These are phyloP conservation scores for Diadumene lineata DNA, from an alignment of 92 coral and sea anemone species.

Conservation along the genomic window DNA sequence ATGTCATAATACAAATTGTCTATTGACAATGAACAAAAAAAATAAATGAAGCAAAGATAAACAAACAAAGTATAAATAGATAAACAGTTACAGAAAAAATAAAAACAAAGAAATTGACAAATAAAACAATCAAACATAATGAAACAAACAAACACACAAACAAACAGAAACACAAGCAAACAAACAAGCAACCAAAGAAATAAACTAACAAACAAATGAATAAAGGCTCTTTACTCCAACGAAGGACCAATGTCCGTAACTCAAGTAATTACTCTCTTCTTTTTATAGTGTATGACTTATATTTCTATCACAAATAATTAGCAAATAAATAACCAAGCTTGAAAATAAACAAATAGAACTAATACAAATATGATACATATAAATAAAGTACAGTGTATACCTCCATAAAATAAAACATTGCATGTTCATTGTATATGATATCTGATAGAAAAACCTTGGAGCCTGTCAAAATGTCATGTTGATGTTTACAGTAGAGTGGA, in stretches of 20 bases:
- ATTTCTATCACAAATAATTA: background rate
- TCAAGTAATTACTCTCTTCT: no score
- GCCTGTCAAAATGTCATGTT: constrained; percentile 88
- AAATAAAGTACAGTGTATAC: no score
- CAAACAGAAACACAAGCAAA: no score
- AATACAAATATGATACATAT: background rate
- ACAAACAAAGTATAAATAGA: no score
- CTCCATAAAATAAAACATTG: constrained; percentile 98
- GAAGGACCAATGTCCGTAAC: no score
- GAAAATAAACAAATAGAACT: background rate
- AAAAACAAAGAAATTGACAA: background rate
- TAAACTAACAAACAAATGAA: background rate
- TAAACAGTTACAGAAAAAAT: no score
- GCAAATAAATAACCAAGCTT: background rate
- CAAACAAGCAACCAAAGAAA: constrained; percentile 7
- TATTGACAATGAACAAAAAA: no score
- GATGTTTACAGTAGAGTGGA: constrained; percentile 86
- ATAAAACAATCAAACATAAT: background rate
- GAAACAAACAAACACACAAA: background rate
- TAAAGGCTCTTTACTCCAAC: no score
- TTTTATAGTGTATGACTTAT: no score
- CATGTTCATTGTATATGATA: constrained; percentile 85
- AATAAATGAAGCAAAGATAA: no score
- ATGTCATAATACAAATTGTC: no score
- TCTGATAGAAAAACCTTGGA: constrained; percentile 94